Percentiles rank a stretch among this genome's conserved stretches.
These are phyloP conservation scores for Sphaerophoria rueppellii DNA, from an alignment of 2,888 invertebrate genomes.

Conservation along the genomic window DNA sequence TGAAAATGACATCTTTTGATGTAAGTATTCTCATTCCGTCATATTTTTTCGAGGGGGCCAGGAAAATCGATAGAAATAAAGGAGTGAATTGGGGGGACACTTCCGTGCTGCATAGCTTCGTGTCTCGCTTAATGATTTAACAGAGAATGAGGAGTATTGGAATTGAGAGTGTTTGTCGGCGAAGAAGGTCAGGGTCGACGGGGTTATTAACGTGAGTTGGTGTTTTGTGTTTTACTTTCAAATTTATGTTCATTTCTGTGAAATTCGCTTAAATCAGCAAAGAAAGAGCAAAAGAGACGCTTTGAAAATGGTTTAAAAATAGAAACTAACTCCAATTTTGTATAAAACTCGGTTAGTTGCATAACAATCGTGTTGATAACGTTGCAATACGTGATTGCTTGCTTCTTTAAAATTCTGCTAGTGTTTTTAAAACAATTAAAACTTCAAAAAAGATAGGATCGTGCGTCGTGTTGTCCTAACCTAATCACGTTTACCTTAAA, in stretches of 20 bases:
- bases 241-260: background rate
- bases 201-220: constrained; percentile 21
- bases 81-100: background rate
- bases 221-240: background rate
- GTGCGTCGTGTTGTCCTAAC: background rate
- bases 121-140: background rate
- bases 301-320: background rate
- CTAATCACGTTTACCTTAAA: background rate
- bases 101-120: constrained; percentile 4
- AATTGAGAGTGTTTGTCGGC: background rate
- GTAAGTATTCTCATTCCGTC: constrained; percentile 44
- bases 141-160: constrained; percentile 2
- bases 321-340: background rate
- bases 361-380: too few species aligned
- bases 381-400: too few species aligned
- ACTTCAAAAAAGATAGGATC: too few species aligned
- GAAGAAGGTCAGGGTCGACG: constrained; percentile 60
- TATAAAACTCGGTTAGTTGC: too few species aligned
- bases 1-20: constrained; percentile 52
- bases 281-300: background rate
- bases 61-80: constrained; percentile 52
- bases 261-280: background rate
- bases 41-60: background rate
- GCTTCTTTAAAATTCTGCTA: too few species aligned
- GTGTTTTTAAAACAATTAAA: too few species aligned